Evolutionary conservation across 2,888 invertebrate genomes (phyloP), one percentile per base, ranked within the genome.

Genomic region (Syrphus vitripennis): DNA sequence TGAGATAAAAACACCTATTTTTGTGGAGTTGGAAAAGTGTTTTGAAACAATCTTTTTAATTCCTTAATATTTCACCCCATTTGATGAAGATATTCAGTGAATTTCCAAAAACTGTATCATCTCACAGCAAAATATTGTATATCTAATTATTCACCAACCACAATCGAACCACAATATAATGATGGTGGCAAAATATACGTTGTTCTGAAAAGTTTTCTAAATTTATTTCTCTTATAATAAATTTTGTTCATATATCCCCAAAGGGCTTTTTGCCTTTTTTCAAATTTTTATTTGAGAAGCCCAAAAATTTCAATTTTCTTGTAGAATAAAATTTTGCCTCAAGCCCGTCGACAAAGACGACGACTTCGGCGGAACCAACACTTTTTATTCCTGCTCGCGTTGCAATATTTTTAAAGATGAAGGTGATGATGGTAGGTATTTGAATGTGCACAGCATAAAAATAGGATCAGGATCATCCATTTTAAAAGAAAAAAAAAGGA

Each of bases 401-500:
- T 24, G 42, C 4, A 59, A 14, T n/a, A 26, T 50, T 16, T 45
- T 37, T 16, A 5, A 40, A 61, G 21, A 16, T 45, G 37, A 65
- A 48, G 55, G 12, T 34, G n/a, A 50, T 29, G 26, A 55, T n/a
- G n/a, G n/a, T n/a, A 48, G 12, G 45, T 45, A 42, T 45, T 14
- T 40, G 42, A 12, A 37, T 63, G 45, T 19, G 45, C 12, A 45
- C 48, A 53, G 45, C 12, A 45, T 40, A 53, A 42, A 82, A 77
- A 77, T 72, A 82, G 72, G 59, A 65, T 77, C 71, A 67, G 45
- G 50, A 67, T 77, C 34, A 77, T 82, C 88, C 88, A 89, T 89
- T 92, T 87, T 37, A 0, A 7, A 57, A 21, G 4, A 31, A 57
- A 14, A 19, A 19, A 55, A 48, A 48, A 21, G 9, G 53, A 34